phyloP scores from a whole-genome alignment of 2,113 vertebrate genomes.

The Sminthopsis crassicaudata region DNA sequence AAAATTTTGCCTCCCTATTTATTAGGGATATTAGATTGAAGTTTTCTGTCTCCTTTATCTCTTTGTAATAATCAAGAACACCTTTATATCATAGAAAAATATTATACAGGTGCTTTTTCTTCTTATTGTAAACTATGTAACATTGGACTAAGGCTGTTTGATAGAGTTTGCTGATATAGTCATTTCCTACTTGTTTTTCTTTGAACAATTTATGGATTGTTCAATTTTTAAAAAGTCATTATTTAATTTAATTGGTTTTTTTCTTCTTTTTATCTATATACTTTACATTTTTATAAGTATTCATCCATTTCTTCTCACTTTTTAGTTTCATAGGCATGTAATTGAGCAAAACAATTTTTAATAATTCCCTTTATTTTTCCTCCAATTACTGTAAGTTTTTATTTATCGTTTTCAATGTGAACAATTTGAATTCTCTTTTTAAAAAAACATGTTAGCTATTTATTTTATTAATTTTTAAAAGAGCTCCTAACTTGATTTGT shows the following conservation, averaged over 20 bases:
- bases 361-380: not conserved
- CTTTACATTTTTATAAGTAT: not conserved
- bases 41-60: not conserved
- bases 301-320: not conserved
- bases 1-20: not conserved
- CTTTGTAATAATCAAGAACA: not conserved
- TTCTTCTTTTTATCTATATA: not conserved
- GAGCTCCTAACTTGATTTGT: not conserved
- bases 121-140: not conserved
- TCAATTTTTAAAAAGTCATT: not conserved
- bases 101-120: not conserved
- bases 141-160: not conserved
- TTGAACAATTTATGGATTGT: not conserved
- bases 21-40: not conserved
- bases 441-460: not conserved
- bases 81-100: not conserved
- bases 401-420: not conserved
- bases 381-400: not conserved
- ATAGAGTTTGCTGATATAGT: not conserved
- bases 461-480: not conserved
- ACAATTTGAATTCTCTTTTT: not conserved
- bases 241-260: not conserved
- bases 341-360: not conserved
- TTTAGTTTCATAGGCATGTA: not conserved
- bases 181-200: not conserved